Evolutionary conservation across 2,113 vertebrate species (phyloP).

Genomic region (Dinomys branickii): DNA sequence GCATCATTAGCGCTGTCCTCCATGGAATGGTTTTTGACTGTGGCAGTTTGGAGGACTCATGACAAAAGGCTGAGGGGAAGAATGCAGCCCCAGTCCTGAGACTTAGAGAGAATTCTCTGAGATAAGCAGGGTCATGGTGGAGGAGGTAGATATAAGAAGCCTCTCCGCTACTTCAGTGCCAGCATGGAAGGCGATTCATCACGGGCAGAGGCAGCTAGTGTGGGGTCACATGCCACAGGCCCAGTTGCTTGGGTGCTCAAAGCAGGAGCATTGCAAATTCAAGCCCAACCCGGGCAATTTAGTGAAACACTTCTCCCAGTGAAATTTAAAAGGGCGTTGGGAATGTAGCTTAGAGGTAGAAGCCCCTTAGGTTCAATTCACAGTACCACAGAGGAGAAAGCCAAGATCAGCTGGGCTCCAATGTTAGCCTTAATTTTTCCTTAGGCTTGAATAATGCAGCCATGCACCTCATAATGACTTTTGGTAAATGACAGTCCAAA

Average conservation of each 20-base stretch:
- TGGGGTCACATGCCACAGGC: not conserved
- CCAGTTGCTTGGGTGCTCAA: not conserved
- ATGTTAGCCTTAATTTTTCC: not conserved
- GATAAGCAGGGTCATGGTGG: not conserved
- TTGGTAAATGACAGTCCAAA: not conserved
- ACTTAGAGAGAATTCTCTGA: not conserved
- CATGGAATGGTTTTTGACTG: rapidly evolving
- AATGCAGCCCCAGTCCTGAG: not conserved
- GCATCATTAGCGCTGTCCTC: not conserved
- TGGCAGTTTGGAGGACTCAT: not conserved
- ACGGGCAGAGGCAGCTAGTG: not conserved
- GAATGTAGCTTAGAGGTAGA: not conserved
- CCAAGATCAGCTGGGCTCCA: not conserved
- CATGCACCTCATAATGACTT: not conserved
- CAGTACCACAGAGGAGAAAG: not conserved
- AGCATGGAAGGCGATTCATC: not conserved
- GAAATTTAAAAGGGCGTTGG: not conserved
- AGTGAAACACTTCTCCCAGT: not conserved
- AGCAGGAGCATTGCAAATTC: not conserved
- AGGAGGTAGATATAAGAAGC: not conserved
- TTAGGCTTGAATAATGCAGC: not conserved
- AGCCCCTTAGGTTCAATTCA: not conserved
- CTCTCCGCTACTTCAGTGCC: not conserved
- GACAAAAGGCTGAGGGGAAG: not conserved
- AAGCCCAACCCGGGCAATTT: not conserved